Conservation (phyloP, 2,888 invertebrate genomes). For the Drosophila mayaguana region DNA sequence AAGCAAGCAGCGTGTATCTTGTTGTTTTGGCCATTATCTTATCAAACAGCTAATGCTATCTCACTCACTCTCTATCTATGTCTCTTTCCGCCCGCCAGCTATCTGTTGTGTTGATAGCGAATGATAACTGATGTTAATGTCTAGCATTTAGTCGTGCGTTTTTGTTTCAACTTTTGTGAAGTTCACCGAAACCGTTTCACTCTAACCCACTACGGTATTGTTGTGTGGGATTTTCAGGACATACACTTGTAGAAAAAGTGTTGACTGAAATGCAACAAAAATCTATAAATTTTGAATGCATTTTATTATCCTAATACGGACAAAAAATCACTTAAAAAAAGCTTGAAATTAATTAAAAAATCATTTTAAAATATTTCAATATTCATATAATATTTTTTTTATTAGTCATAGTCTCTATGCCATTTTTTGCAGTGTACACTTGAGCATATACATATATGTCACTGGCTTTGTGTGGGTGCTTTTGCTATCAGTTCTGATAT, state of each 20-base stretch:
- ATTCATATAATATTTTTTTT: too few relatives aligned
- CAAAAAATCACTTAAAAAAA: not conserved
- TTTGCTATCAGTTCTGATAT: constrained; percentile 34
- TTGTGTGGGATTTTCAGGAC: constrained; percentile 37
- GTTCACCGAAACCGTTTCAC: constrained; percentile 29
- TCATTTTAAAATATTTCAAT: too few relatives aligned
- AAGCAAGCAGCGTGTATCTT: constrained; percentile 2
- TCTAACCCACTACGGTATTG: constrained; percentile 24
- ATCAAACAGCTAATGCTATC: constrained; percentile 29
- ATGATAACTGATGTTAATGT: constrained; percentile 53
- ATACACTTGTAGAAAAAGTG: not conserved
- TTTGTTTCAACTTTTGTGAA: constrained; percentile 26
- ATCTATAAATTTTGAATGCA: not conserved
- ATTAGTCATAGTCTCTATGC: not conserved
- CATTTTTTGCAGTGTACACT: constrained; percentile 8
- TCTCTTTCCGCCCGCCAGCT: not conserved
- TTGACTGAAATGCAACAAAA: not conserved
- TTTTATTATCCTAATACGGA: not conserved
- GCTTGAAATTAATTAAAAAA: too few relatives aligned
- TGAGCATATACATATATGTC: not conserved
- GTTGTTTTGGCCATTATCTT: constrained; percentile 52
- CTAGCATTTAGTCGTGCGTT: constrained; percentile 17
- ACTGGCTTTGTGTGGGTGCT: constrained; percentile 6
- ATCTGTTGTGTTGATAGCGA: constrained; percentile 36
- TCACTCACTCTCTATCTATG: not conserved